phyloP scores from a whole-genome alignment of 2,888 invertebrate species.

The Lamellibrachia columna region DNA sequence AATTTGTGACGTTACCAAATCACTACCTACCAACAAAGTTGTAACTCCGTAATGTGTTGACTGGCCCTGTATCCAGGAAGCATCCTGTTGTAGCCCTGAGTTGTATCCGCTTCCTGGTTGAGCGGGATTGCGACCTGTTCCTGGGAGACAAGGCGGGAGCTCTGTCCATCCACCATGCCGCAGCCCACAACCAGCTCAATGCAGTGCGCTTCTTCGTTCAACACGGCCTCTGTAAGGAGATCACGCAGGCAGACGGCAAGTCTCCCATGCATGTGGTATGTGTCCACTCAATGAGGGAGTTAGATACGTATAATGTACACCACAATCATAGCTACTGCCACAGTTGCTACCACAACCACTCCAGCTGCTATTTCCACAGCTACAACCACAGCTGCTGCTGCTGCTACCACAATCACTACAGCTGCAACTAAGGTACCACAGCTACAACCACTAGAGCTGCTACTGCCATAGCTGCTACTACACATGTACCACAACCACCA shows the following conservation, averaged over 20 bases:
- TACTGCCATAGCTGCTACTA: not conserved
- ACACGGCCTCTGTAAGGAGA: conserved; percentile 58
- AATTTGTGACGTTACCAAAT: no score
- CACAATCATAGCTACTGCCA: no score
- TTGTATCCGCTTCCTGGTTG: conserved; percentile 55
- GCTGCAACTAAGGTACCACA: not conserved
- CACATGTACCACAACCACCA: no score
- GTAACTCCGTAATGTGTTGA: no score
- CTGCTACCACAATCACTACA: not conserved
- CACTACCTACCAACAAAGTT: no score
- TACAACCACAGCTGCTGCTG: not conserved
- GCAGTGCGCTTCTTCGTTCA: conserved; percentile 60
- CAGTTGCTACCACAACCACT: no score
- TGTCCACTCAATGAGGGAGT: not conserved
- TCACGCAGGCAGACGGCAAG: conserved; percentile 56
- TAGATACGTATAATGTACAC: no score
- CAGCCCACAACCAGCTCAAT: conserved; percentile 56
- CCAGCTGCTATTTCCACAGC: no score
- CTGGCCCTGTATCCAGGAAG: not conserved
- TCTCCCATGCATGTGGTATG: conserved; percentile 60
- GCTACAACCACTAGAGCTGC: not conserved
- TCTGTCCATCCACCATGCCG: conserved; percentile 60
- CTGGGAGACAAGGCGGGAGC: conserved; percentile 56
- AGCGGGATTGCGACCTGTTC: conserved; percentile 60
- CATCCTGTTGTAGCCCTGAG: conserved; percentile 48